Evolutionary conservation across 2,797 vertebrate genomes (phyloP).

Genomic region (Psittacula echo): DNA sequence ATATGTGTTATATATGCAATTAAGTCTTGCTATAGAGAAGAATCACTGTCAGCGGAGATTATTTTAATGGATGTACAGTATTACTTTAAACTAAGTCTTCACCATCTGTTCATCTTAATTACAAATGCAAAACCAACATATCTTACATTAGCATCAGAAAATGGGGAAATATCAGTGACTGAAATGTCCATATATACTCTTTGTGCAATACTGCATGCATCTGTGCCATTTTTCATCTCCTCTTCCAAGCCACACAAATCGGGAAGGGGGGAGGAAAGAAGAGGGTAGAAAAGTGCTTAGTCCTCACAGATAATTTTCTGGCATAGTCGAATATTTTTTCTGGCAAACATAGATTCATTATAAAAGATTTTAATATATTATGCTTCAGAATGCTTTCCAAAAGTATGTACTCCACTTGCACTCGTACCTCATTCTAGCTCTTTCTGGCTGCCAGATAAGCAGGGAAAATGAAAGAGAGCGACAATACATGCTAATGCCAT

Average conservation of each 20-base stretch:
- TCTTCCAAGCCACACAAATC: conserved; percentile 66
- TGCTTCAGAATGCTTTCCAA: conserved; percentile 66
- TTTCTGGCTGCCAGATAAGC: conserved; percentile 49
- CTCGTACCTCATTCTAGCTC: conserved; percentile 38
- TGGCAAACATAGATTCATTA: conserved; percentile 72
- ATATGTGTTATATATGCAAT: conserved; percentile 78
- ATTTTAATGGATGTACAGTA: conserved; percentile 83
- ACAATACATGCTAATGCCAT: conserved; percentile 45
- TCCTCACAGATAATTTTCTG: conserved; percentile 70
- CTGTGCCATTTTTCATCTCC: conserved; percentile 74
- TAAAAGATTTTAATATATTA: conserved; percentile 69
- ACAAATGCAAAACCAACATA: conserved; percentile 81
- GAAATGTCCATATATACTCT: conserved; percentile 77
- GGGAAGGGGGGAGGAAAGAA: conserved; percentile 53
- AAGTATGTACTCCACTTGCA: conserved; percentile 37
- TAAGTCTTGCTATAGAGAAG: conserved; percentile 78
- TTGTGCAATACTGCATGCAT: conserved; percentile 77
- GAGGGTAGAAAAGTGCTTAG: conserved; percentile 46
- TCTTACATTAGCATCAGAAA: conserved; percentile 84
- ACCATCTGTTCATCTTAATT: conserved; percentile 83
- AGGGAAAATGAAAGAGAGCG: conserved; percentile 40
- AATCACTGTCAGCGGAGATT: conserved; percentile 79
- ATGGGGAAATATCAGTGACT: conserved; percentile 76
- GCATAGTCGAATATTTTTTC: conserved; percentile 70
- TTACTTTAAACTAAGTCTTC: conserved; percentile 79